Evolutionary conservation across 2,888 invertebrate genomes (phyloP).

Genomic region (Cotesia congregata): DNA sequence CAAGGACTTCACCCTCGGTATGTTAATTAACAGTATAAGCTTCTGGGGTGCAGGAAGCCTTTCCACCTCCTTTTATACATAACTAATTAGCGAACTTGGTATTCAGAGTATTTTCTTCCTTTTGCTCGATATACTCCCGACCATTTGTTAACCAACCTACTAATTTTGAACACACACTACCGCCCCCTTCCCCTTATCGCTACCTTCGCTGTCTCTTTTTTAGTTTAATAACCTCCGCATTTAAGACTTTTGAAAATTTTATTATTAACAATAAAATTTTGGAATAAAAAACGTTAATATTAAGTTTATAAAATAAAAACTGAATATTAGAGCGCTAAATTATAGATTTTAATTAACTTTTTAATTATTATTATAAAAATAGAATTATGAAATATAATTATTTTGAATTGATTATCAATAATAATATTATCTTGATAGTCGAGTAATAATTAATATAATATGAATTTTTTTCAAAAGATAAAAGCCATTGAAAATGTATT

Average conservation of each 20-base stretch:
- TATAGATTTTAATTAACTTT: no score
- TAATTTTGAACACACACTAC: conserved; percentile 18
- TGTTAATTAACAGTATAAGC: conserved; percentile 69
- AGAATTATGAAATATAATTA: background rate
- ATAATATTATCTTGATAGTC: background rate
- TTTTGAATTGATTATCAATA: background rate
- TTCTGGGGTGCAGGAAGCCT: conserved; percentile 57
- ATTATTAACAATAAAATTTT: no score
- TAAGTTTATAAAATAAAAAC: no score
- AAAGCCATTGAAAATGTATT: background rate
- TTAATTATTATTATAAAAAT: background rate
- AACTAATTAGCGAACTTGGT: conserved; percentile 65
- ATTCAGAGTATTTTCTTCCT: conserved; percentile 63
- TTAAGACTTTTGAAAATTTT: no score
- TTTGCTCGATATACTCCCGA: conserved; percentile 25
- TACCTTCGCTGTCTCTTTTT: background rate
- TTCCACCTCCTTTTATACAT: conserved; percentile 54
- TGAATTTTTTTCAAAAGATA: background rate
- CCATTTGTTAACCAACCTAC: conserved; percentile 18
- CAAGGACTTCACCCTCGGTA: conserved; percentile 56
- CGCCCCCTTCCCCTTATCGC: background rate
- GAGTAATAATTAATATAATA: background rate
- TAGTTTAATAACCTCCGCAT: background rate
- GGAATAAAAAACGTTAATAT: no score
- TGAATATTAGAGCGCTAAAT: no score